A percentile compares a stretch with the other conserved stretches of the same genome.
These are phyloP conservation scores for Berghia stephanieae DNA, from an alignment of 1,140 invertebrate genomes.

Conservation along the genomic window DNA sequence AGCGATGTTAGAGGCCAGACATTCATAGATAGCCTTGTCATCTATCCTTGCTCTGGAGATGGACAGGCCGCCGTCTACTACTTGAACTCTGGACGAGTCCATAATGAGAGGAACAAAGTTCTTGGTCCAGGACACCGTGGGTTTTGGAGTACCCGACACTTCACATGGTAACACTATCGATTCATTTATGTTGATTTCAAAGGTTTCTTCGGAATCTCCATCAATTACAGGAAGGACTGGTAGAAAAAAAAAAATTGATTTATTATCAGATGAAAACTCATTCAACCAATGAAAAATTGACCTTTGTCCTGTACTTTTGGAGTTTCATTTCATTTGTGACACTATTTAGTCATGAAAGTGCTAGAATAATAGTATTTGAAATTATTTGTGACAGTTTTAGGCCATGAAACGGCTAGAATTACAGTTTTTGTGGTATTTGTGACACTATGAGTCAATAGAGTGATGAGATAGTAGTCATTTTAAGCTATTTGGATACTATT, in stretches of 20 bases:
- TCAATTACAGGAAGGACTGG: conserved; percentile 87
- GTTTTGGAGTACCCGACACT: conserved; percentile 59
- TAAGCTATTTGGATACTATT: too few species aligned
- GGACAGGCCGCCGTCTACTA: conserved; percentile 48
- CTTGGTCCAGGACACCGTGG: conserved; percentile 61
- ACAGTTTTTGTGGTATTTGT: too few species aligned
- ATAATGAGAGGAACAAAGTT: conserved; percentile 54
- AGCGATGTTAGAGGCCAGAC: conserved; percentile 67
- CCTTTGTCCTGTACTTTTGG: too few species aligned
- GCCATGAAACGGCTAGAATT: too few species aligned
- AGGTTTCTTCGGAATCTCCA: conserved; percentile 71
- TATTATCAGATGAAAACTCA: too few species aligned
- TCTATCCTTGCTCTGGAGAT: conserved; percentile 45
- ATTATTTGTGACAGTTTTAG: too few species aligned
- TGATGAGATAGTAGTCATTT: too few species aligned
- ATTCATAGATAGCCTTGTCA: conserved; percentile 69
- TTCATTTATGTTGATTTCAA: conserved; percentile 49
- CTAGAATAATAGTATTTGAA: too few species aligned
- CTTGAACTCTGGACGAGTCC: conserved; percentile 35
- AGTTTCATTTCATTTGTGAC: too few species aligned
- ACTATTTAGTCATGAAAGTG: too few species aligned
- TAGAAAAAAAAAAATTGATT: conserved; percentile 40
- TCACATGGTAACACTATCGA: conserved; percentile 59
- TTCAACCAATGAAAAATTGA: too few species aligned
- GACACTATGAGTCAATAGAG: too few species aligned